Evolutionary conservation across 2,113 vertebrate species (phyloP).

Genomic region (Seriola aureovittata): DNA sequence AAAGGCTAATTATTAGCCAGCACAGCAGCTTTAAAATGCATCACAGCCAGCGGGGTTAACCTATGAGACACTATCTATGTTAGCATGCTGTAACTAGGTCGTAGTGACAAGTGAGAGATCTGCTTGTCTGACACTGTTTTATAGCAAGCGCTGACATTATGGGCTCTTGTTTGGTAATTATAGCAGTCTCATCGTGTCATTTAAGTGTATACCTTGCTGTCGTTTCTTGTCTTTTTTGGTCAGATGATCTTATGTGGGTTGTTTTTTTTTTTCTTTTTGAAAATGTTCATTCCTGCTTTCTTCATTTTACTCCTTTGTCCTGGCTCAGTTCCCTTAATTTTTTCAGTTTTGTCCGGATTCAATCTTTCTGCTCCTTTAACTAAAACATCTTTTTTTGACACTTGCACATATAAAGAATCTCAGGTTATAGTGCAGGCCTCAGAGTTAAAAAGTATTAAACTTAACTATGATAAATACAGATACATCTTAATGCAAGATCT

Average conservation of each 20-base stretch:
- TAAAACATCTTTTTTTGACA: too few species aligned
- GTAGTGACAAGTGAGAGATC: slow-evolving; percentile 1
- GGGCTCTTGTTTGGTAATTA: neutral
- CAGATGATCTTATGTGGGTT: neutral
- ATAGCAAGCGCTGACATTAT: neutral
- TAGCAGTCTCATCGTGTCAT: neutral
- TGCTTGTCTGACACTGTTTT: neutral
- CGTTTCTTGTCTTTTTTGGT: neutral
- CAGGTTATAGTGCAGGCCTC: neutral
- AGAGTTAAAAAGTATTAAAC: neutral
- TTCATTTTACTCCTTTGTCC: neutral
- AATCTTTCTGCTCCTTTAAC: neutral
- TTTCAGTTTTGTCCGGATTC: neutral
- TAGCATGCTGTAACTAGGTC: slow-evolving; percentile 30
- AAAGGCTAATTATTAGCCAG: slow-evolving; percentile 77
- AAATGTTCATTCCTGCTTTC: neutral
- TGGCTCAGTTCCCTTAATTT: neutral
- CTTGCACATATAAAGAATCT: neutral
- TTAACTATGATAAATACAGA: neutral
- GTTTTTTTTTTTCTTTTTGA: neutral
- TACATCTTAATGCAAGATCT: neutral
- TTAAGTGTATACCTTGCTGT: neutral
- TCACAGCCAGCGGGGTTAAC: slow-evolving; percentile 1
- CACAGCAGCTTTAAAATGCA: slow-evolving; percentile 28
- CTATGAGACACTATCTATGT: neutral